A percentile compares a stretch with the other conserved stretches of the same genome.
These are phyloP conservation scores for Uria lomvia DNA, from an alignment of 2,113 vertebrate genomes.

Conservation along the genomic window DNA sequence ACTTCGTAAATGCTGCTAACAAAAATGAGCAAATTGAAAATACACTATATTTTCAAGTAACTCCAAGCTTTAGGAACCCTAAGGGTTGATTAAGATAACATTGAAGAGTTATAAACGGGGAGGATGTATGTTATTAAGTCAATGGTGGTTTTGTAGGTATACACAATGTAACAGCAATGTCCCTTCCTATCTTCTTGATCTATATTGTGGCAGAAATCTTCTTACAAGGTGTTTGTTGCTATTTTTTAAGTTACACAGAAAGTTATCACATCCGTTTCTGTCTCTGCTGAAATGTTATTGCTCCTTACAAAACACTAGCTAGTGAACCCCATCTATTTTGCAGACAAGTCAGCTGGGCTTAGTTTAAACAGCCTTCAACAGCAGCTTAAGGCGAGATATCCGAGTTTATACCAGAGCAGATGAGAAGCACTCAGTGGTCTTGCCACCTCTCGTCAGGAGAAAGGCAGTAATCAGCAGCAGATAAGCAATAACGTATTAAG, in stretches of 20 bases:
- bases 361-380: conserved; percentile 3
- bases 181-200: background rate
- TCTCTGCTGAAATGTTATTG: background rate
- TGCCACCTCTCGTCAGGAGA: background rate
- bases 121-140: background rate
- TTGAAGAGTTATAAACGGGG: background rate
- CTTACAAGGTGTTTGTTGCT: background rate
- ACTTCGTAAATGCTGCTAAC: background rate
- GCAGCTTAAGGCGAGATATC: background rate
- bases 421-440: background rate
- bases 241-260: background rate
- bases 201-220: background rate
- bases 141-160: background rate
- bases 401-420: background rate
- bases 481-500: background rate
- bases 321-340: background rate
- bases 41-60: background rate
- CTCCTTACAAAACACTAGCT: background rate
- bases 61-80: background rate
- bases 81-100: background rate
- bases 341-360: background rate
- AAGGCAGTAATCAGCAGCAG: background rate
- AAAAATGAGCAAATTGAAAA: background rate
- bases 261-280: background rate
- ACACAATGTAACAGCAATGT: background rate